Evolutionary conservation across 2,888 invertebrate species (phyloP), one percentile per base, ranked within the genome.

Genomic region (Oxytorus armatus): DNA sequence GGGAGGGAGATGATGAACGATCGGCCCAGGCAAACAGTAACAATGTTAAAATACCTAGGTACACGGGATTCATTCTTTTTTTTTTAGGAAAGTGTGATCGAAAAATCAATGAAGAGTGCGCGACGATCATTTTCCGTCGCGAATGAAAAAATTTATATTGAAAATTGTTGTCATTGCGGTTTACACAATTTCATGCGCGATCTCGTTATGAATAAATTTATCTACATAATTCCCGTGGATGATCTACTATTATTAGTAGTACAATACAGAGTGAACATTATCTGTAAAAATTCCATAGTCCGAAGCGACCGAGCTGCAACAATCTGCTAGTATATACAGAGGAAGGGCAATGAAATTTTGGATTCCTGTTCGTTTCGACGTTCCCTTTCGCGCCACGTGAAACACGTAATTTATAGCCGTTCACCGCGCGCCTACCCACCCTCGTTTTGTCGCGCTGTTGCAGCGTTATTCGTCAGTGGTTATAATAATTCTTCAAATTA

Each of bases 401-500:
- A 49, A 65, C 44, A 29, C 14, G 11, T 57, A 69, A 79, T 63
- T 74, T 79, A 69, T 69, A 21, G 53, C 25, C 14, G 0, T 29
- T 42, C 25, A 44, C 39, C 21, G 1, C n/a, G 18, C 55, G 21
- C n/a, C 39, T n/a, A 23, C 42, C 5, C 16, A 51, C 51, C 23
- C 36, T 25, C 23, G 21, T 69, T 55, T 76, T 66, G 59, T 36
- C 76, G 47, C 47, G 44, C 25, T 25, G 66, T 76, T 55, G 39
- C 10, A 47, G 36, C 18, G 66, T 76, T 55, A 55, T 66, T 72
- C 79, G 72, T 79, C 66, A 76, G 47, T 36, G 76, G 76, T 79
- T 68, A 76, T 72, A 76, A 79, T 76, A 76, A 79, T 79, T 72
- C 72, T 76, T 76, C 61, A 66, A 70, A 79, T 79, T 76, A 72